These are phyloP conservation scores for Glyphotaelius pellucidus DNA, from an alignment of 2,888 invertebrate species.

Conservation along the genomic window DNA sequence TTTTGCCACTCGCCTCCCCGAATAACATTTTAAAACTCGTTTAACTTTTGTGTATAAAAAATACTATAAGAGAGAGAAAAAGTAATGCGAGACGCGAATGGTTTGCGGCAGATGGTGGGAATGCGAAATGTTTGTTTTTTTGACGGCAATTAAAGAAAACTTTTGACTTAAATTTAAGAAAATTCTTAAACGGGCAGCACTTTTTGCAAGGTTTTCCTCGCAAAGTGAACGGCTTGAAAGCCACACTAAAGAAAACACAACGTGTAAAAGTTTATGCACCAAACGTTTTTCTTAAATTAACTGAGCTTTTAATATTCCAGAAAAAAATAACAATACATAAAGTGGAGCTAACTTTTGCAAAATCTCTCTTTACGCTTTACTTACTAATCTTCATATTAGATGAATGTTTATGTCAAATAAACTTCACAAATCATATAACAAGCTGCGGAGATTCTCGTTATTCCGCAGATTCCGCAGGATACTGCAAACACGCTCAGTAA, in stretches of 20 bases:
- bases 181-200: conserved; percentile 30
- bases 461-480: neutral
- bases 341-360: neutral
- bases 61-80: conserved; percentile 41
- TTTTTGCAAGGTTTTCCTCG: neutral
- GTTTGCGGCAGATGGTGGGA: conserved; percentile 51
- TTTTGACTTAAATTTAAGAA: conserved; percentile 54
- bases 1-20: neutral
- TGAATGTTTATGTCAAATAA: neutral
- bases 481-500: conserved; percentile 20
- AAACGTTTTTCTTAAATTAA: neutral
- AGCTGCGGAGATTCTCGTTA: neutral
- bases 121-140: conserved; percentile 55
- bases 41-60: conserved; percentile 53
- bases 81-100: conserved; percentile 39
- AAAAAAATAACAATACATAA: neutral
- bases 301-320: neutral
- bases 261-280: neutral
- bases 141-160: conserved; percentile 55
- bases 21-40: conserved; percentile 54
- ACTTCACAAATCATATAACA: neutral
- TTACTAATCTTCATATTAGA: neutral
- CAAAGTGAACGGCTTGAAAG: conserved; percentile 11
- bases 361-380: neutral
- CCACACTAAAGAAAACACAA: conserved; percentile 6